Evolutionary conservation across 2,888 invertebrate species (phyloP), one percentile per base, ranked within the genome.

Genomic region (Stictocephala bisonia): DNA sequence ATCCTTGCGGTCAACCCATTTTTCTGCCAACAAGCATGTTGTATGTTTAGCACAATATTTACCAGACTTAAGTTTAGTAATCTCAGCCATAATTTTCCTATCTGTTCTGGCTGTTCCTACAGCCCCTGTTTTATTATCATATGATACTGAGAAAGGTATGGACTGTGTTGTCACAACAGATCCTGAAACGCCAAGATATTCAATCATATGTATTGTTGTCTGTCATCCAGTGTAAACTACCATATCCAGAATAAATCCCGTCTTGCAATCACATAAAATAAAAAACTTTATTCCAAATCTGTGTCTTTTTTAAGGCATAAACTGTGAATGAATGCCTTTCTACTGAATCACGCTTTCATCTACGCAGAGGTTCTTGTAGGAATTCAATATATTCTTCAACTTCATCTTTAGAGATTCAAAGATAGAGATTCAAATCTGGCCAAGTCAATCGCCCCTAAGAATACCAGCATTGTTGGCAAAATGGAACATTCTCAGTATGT

Each of bases 1-100:
- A n/a, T 51, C 35, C 24, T 29, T 69, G 15, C 24, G 27, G 20
- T 69, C 69, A 20, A 53, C 51, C 53, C 53, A 69, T 29, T 69
- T 69, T 40, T 69, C 69, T 20, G 31, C 27, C 24, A 35, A 18
- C 11, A 69, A 20, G 11, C 15, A 26, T 6, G 18, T 18, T 11
- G 53, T 69, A 13, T 69, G 29, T 18, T 53, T 15, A 29, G 69
- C 18, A 18, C 13, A 4, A 20, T 69, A 53, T 26, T 69, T 53
- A 7, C 31, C 26, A 18, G 18, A 26, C 26, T 51, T 18, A 51
- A 56, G 51, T 53, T 29, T 69, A 18, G 69, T 51, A 53, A 66
- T 40, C 7, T 35, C 13, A 13, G 40, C 18, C 66, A 66, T 66
- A 9, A 7, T 3, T 66, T 66, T 35, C 40, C 40, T 22, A 40